phyloP scores from a whole-genome alignment of 2,113 vertebrate genomes.

The Edolisoma coerulescens region DNA sequence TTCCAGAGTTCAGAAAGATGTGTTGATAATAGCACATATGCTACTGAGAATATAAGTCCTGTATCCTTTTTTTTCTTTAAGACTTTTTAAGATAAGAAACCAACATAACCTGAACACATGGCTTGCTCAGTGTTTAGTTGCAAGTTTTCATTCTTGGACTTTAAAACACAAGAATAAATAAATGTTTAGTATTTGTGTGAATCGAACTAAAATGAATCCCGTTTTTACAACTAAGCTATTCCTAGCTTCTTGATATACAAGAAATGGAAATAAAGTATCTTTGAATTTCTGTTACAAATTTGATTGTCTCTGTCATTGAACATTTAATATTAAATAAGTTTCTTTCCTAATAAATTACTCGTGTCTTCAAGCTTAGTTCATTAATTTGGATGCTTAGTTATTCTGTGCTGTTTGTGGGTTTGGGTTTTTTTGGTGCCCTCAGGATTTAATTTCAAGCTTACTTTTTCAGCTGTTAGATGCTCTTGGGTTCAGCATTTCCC shows the following conservation, averaged over 20 bases:
- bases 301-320: slow-evolving; percentile 81
- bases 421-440: not conserved
- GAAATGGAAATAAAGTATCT: slow-evolving; percentile 84
- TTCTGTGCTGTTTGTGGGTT: not conserved
- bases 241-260: slow-evolving; percentile 78
- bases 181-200: slow-evolving; percentile 82
- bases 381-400: slow-evolving; percentile 60
- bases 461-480: not conserved
- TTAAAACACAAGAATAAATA: slow-evolving; percentile 77
- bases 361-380: slow-evolving; percentile 69
- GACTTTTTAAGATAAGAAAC: slow-evolving; percentile 78
- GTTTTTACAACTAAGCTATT: slow-evolving; percentile 81
- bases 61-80: slow-evolving; percentile 76
- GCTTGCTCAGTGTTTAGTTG: slow-evolving; percentile 83
- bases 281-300: slow-evolving; percentile 81
- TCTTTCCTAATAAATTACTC: slow-evolving; percentile 80
- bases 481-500: not conserved
- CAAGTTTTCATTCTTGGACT: slow-evolving; percentile 83
- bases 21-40: slow-evolving; percentile 75
- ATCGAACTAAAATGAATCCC: slow-evolving; percentile 73
- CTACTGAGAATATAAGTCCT: slow-evolving; percentile 80
- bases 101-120: slow-evolving; percentile 77
- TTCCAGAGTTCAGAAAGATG: slow-evolving; percentile 75
- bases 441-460: not conserved
- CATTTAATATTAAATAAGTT: slow-evolving; percentile 72